A percentile compares a stretch with the other conserved stretches of the same genome.
phyloP scores from a whole-genome alignment of 2,888 invertebrate species.

The Sinelater perroti region DNA sequence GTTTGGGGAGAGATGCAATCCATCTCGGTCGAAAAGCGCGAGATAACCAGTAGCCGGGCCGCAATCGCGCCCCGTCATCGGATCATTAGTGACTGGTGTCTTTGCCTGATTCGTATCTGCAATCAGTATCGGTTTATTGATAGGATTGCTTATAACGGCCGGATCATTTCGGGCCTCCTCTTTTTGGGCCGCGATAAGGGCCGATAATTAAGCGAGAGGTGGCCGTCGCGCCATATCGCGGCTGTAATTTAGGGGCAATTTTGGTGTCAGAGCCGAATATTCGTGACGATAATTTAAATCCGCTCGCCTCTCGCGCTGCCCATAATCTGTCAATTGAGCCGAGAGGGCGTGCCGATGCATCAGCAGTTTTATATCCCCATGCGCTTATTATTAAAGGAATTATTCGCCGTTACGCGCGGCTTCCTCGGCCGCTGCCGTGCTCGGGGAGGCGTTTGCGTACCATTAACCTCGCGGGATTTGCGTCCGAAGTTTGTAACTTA shows the following conservation, averaged over 20 bases:
- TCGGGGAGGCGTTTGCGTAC: constrained; percentile 22
- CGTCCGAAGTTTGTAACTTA: too few relatives aligned
- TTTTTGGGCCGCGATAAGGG: constrained; percentile 5
- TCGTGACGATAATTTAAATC: constrained; percentile 47
- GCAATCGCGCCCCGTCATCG: constrained; percentile 47
- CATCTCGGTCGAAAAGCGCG: constrained; percentile 44
- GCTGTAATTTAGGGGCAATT: constrained; percentile 48
- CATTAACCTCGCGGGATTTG: constrained; percentile 23
- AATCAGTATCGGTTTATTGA: constrained; percentile 25
- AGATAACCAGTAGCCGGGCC: constrained; percentile 46
- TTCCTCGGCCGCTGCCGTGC: constrained; percentile 11
- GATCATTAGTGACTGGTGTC: constrained; percentile 49
- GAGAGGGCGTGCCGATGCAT: constrained; percentile 49
- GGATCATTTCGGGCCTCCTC: neutral
- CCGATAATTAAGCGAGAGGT: constrained; percentile 18
- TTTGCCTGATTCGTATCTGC: constrained; percentile 34
- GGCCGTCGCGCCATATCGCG: constrained; percentile 26
- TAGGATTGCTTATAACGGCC: constrained; percentile 11
- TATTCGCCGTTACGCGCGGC: constrained; percentile 13
- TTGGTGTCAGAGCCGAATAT: constrained; percentile 44
- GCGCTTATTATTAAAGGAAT: constrained; percentile 31
- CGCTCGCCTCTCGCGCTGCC: constrained; percentile 40
- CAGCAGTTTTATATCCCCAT: constrained; percentile 41
- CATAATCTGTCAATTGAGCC: constrained; percentile 52
- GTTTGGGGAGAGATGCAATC: constrained; percentile 41